A percentile compares a stretch with the other conserved stretches of the same genome.
Conservation (phyloP, 2,113 vertebrate genomes). For the Barnardius zonarius region DNA sequence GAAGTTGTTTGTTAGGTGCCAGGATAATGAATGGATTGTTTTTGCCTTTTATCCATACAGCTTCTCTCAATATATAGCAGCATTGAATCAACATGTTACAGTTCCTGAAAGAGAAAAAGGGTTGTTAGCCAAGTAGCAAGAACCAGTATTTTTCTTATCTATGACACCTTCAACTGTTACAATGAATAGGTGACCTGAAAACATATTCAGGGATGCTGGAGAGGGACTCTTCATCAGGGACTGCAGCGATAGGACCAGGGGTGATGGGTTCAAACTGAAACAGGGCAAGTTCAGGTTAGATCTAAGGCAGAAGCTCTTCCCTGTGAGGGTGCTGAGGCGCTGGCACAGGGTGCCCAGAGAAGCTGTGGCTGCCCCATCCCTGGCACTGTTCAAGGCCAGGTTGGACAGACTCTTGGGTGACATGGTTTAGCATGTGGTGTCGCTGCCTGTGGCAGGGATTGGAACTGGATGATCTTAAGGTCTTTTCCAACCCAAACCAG, state of each 20-base stretch:
- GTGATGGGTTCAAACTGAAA: background rate
- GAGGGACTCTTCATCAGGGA: background rate
- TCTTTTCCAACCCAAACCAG: background rate
- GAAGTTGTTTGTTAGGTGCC: slow-evolving; percentile 36
- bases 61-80: background rate
- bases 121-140: background rate
- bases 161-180: background rate
- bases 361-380: background rate
- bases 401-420: background rate
- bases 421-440: background rate
- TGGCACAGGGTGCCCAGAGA: background rate
- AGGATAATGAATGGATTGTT: slow-evolving; percentile 50
- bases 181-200: background rate
- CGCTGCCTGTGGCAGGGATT: background rate
- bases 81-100: slow-evolving; percentile 5
- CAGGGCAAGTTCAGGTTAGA: background rate
- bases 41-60: background rate
- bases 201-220: background rate
- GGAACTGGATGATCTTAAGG: background rate
- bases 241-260: background rate
- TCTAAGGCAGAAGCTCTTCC: too few relatives aligned
- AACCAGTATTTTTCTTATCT: background rate
- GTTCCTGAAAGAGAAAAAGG: background rate
- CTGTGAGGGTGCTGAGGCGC: background rate
- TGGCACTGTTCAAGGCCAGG: background rate